Conservation (phyloP, 2,888 invertebrate species). For the Cephus pygmeus region DNA sequence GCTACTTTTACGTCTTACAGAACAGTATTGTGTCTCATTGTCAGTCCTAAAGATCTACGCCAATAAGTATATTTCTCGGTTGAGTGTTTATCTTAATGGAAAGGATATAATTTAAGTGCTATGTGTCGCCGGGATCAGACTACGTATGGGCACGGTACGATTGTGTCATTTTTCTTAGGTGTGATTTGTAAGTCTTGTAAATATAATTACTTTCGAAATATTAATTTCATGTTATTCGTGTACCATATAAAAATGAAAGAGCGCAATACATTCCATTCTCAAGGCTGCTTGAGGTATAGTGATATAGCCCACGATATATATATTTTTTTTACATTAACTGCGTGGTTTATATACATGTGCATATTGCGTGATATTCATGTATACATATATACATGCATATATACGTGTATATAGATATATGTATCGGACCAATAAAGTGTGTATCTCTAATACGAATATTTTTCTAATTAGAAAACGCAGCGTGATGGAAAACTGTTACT, state of each 20-base stretch:
- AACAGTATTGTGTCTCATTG: neutral
- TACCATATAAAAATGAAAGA: constrained; percentile 53
- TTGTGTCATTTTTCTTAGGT: constrained; percentile 57
- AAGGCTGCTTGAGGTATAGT: constrained; percentile 45
- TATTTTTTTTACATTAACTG: constrained; percentile 22
- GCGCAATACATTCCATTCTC: constrained; percentile 59
- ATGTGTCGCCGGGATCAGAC: constrained; percentile 32
- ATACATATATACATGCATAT: constrained; percentile 28
- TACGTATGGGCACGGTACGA: constrained; percentile 48
- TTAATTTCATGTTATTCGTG: constrained; percentile 59
- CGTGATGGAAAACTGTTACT: constrained; percentile 31
- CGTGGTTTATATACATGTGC: constrained; percentile 17
- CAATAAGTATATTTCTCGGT: neutral
- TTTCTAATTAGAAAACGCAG: constrained; percentile 32
- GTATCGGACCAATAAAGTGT: constrained; percentile 30
- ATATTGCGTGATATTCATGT: constrained; percentile 22
- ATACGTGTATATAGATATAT: constrained; percentile 32
- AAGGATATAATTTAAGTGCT: neutral
- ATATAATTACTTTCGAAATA: constrained; percentile 59
- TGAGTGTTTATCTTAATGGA: neutral
- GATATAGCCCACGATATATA: constrained; percentile 43
- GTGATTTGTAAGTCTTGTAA: constrained; percentile 65
- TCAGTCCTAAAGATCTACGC: neutral
- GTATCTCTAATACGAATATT: constrained; percentile 35
- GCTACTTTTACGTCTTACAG: neutral